A percentile compares a stretch with the other conserved stretches of the same genome.
phyloP scores from a whole-genome alignment of 2,888 invertebrate species.

The Pedicia rivosa region DNA sequence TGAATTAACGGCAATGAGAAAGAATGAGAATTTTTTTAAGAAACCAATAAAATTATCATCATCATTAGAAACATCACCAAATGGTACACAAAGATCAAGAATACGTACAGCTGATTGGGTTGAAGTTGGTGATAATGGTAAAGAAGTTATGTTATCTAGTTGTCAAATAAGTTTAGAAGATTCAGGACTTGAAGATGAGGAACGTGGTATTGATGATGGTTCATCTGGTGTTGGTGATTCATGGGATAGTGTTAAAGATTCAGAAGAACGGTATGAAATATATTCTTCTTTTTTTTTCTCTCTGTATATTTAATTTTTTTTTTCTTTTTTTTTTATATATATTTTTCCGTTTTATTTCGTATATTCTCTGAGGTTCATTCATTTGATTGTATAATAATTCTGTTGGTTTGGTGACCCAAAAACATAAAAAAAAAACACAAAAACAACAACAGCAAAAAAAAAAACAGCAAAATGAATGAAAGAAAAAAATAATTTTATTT shows the following conservation, averaged over 20 bases:
- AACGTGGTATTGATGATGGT: constrained; percentile 25
- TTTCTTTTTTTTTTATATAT: too few relatives aligned
- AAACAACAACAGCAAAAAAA: too few relatives aligned
- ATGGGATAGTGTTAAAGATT: constrained; percentile 31
- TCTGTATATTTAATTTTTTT: too few relatives aligned
- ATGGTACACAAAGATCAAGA: constrained; percentile 27
- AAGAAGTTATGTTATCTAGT: constrained; percentile 36
- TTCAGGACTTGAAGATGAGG: constrained; percentile 31
- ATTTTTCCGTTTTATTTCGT: too few relatives aligned
- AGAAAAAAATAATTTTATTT: too few relatives aligned
- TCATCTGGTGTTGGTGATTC: constrained; percentile 31
- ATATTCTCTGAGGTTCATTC: too few relatives aligned
- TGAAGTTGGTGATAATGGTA: constrained; percentile 37
- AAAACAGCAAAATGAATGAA: too few relatives aligned
- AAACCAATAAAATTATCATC: constrained; percentile 1
- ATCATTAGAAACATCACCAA: constrained; percentile 26
- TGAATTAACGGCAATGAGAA: constrained; percentile 49
- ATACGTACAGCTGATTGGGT: constrained; percentile 37
- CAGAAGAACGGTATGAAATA: constrained; percentile 17
- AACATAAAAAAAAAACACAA: too few relatives aligned
- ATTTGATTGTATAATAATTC: too few relatives aligned
- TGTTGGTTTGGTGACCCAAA: too few relatives aligned
- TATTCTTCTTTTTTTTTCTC: too few relatives aligned
- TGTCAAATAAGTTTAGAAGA: constrained; percentile 41
- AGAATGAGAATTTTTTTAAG: constrained; percentile 6